A percentile compares a stretch with the other conserved stretches of the same genome.
Conservation (phyloP, 2,797 vertebrate species). For the Synanceia verrucosa region DNA sequence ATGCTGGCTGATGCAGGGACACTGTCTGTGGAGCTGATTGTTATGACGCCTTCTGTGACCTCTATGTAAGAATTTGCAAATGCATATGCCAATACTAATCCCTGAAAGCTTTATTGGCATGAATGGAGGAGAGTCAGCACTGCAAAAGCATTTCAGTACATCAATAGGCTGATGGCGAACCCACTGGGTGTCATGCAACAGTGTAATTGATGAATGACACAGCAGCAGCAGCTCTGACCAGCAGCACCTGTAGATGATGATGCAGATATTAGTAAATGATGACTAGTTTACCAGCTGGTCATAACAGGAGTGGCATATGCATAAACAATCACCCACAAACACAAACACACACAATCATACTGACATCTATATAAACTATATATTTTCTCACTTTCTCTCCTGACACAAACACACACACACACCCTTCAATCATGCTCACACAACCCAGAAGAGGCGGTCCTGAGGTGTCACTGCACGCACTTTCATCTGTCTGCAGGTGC, state of each 20-base stretch:
- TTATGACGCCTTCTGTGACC: not conserved
- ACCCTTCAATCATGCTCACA: not conserved
- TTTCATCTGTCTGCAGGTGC: conserved; percentile 51
- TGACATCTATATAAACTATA: not conserved
- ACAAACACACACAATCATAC: not conserved
- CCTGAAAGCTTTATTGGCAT: conserved; percentile 21
- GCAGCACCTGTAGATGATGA: conserved; percentile 20
- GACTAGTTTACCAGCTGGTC: conserved; percentile 17
- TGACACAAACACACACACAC: conserved; percentile 3
- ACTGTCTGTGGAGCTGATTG: not conserved
- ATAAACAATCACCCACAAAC: not conserved
- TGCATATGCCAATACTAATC: conserved; percentile 37
- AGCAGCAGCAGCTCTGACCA: conserved; percentile 25
- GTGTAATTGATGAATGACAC: conserved; percentile 19
- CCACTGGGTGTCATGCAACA: conserved; percentile 41
- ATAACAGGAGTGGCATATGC: not conserved
- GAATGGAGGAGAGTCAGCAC: conserved; percentile 7
- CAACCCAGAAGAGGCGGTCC: conserved; percentile 17
- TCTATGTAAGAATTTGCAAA: conserved; percentile 35
- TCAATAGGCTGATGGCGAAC: conserved; percentile 37
- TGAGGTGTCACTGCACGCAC: conserved; percentile 9
- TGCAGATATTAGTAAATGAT: conserved; percentile 1
- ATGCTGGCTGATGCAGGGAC: not conserved
- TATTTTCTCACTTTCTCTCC: conserved; percentile 1
- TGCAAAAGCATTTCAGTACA: conserved; percentile 28